Conservation (phyloP, 2,113 vertebrate genomes). For the Periophthalmus modestus region DNA sequence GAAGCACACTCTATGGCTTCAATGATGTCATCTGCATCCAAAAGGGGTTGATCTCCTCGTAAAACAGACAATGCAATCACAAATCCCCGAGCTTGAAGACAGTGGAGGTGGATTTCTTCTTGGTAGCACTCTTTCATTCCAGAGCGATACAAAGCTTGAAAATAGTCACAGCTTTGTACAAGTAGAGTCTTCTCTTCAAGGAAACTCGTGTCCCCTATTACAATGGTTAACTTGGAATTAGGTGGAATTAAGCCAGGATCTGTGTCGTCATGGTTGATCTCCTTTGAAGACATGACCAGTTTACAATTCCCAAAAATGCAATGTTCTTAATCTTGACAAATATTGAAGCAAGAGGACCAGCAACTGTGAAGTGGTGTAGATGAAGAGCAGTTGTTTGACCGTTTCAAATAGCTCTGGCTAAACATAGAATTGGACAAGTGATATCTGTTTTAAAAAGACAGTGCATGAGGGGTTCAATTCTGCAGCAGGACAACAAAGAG, state of each 20-base stretch:
- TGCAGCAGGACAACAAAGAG: neutral
- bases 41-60: conserved; percentile 73
- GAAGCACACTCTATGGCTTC: conserved; percentile 68
- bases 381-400: conserved; percentile 29
- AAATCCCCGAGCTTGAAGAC: conserved; percentile 79
- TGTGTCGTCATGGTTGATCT: conserved; percentile 1
- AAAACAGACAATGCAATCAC: conserved; percentile 76
- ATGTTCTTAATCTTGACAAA: neutral
- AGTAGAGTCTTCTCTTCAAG: conserved; percentile 79
- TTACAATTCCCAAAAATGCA: neutral
- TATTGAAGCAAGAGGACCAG: neutral
- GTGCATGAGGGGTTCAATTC: neutral
- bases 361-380: neutral
- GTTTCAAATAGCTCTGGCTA: conserved; percentile 63
- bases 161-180: conserved; percentile 85
- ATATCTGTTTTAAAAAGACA: conserved; percentile 21
- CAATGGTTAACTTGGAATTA: conserved; percentile 67
- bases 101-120: conserved; percentile 80
- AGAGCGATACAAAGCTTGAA: conserved; percentile 87
- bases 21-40: conserved; percentile 79
- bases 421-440: conserved; percentile 57
- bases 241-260: conserved; percentile 4
- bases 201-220: conserved; percentile 80
- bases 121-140: conserved; percentile 88
- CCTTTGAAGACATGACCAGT: conserved; percentile 36